phyloP scores from a whole-genome alignment of 1,140 invertebrate species.

The Belonocnema kinseyi region DNA sequence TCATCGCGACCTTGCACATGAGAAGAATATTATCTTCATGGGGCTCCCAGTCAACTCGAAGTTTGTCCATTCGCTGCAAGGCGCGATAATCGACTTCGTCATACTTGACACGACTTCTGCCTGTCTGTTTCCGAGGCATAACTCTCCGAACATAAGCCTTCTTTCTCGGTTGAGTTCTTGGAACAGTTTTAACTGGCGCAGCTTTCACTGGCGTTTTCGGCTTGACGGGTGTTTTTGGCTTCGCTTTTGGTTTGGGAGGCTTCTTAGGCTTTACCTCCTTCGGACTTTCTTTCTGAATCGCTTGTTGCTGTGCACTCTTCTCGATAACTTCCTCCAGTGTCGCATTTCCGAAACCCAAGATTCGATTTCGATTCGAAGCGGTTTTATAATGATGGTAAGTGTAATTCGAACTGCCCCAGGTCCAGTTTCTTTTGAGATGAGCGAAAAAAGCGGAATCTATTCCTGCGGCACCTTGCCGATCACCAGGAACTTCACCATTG shows the following conservation, averaged over 20 bases:
- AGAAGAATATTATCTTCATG: conserved; percentile 81
- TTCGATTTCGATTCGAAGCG: not conserved
- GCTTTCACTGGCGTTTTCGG: conserved; percentile 47
- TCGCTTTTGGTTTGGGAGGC: conserved; percentile 4
- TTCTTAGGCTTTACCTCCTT: conserved; percentile 37
- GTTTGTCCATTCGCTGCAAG: conserved; percentile 79
- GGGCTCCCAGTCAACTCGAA: conserved; percentile 79
- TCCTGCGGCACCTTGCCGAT: conserved; percentile 83
- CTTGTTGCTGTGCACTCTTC: conserved; percentile 12
- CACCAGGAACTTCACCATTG: conserved; percentile 81
- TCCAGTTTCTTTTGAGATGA: conserved; percentile 84
- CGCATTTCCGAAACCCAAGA: not conserved
- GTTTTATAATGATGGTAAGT: conserved; percentile 48
- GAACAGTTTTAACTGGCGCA: conserved; percentile 47
- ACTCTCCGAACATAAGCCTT: conserved; percentile 65
- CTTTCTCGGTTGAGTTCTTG: conserved; percentile 38
- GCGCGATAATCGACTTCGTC: conserved; percentile 83
- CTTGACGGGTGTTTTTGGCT: not conserved
- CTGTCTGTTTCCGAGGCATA: conserved; percentile 59
- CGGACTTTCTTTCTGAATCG: conserved; percentile 37
- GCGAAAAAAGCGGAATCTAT: conserved; percentile 83
- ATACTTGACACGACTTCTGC: conserved; percentile 70
- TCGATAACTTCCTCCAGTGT: conserved; percentile 36
- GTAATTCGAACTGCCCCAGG: conserved; percentile 65
- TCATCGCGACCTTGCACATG: conserved; percentile 81